These are phyloP conservation scores for Apotomis capreana DNA, from an alignment of 2,888 invertebrate species.

Conservation along the genomic window DNA sequence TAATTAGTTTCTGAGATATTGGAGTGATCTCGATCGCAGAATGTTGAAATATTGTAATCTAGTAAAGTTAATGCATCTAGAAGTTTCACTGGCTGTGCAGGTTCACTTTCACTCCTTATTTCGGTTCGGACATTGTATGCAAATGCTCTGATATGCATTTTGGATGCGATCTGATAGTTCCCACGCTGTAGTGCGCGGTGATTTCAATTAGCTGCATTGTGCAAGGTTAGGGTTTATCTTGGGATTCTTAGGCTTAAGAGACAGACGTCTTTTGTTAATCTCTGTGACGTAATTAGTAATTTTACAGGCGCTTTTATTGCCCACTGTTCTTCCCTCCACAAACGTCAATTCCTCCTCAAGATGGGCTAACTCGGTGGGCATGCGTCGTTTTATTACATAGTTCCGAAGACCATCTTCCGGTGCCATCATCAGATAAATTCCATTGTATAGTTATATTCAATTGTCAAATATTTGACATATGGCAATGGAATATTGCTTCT, in stretches of 20 bases:
- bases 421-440: too few relatives aligned
- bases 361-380: too few relatives aligned
- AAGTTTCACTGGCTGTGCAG: constrained; percentile 44
- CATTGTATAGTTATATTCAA: too few relatives aligned
- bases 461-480: too few relatives aligned
- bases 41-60: constrained; percentile 62
- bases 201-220: constrained; percentile 57
- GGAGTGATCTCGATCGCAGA: constrained; percentile 60
- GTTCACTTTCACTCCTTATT: constrained; percentile 66
- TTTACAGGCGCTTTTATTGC: too few relatives aligned
- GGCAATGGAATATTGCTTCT: too few relatives aligned
- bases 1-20: constrained; percentile 45
- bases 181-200: constrained; percentile 64
- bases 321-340: too few relatives aligned
- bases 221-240: neutral
- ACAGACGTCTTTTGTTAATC: neutral
- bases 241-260: neutral
- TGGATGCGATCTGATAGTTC: constrained; percentile 59
- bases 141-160: constrained; percentile 60
- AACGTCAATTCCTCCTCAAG: too few relatives aligned
- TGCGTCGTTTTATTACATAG: too few relatives aligned
- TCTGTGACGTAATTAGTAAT: neutral
- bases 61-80: constrained; percentile 49
- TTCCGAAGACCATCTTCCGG: too few relatives aligned
- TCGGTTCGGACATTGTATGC: constrained; percentile 63